phyloP scores from a whole-genome alignment of 2,797 vertebrate species.

The Eulemur rubriventer region DNA sequence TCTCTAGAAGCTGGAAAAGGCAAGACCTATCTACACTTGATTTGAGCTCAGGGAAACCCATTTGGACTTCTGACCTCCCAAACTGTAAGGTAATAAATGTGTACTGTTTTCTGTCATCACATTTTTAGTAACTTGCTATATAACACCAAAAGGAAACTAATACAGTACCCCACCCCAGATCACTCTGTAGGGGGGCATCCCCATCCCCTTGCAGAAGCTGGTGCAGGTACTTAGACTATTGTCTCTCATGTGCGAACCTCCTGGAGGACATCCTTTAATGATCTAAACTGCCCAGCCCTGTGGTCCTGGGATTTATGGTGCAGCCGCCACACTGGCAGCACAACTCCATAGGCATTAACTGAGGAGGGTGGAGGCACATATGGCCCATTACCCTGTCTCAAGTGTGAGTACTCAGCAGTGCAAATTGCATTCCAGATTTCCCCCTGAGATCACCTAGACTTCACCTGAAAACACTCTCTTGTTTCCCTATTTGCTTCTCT shows the following conservation, averaged over 20 bases:
- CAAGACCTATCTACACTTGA: not conserved
- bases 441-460: not conserved
- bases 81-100: not conserved
- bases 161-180: not conserved
- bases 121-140: not conserved
- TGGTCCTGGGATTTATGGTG: not conserved
- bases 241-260: no score
- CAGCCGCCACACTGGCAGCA: not conserved
- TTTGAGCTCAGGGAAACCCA: not conserved
- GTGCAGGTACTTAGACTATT: not conserved
- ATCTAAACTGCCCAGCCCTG: not conserved
- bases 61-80: not conserved
- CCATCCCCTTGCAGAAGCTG: not conserved
- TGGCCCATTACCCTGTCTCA: not conserved
- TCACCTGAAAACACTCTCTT: not conserved
- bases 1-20: not conserved
- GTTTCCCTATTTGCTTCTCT: not conserved
- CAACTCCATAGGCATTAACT: not conserved
- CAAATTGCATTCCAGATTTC: not conserved
- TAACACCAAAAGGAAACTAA: not conserved
- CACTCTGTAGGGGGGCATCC: no score
- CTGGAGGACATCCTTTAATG: not conserved
- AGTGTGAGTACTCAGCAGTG: not conserved
- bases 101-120: not conserved
- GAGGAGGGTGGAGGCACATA: not conserved